phyloP scores from a whole-genome alignment of 2,888 invertebrate species.

The Globia sparganii region DNA sequence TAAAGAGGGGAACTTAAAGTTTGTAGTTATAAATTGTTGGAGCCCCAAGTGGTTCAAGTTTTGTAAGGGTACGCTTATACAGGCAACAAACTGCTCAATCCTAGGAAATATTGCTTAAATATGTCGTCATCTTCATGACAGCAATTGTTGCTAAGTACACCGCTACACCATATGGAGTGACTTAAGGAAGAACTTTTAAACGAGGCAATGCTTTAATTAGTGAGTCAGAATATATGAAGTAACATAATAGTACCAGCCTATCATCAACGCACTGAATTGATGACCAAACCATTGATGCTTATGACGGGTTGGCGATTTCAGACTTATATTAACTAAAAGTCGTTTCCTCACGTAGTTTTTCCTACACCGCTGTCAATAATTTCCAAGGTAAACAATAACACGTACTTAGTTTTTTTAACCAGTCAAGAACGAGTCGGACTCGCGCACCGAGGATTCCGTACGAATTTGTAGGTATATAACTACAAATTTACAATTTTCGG shows the following conservation, averaged over 20 bases:
- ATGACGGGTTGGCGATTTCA: background rate
- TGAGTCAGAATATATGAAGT: background rate
- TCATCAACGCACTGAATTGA: background rate
- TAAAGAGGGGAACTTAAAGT: slow-evolving; percentile 59
- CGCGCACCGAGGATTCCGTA: no score
- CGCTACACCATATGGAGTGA: background rate
- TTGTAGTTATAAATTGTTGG: slow-evolving; percentile 72
- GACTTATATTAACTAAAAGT: background rate
- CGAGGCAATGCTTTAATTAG: background rate
- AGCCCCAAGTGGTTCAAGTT: slow-evolving; percentile 59
- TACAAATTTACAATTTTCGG: no score
- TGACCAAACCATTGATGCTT: no score
- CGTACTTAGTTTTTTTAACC: no score
- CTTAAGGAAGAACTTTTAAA: background rate
- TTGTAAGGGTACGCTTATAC: slow-evolving; percentile 26
- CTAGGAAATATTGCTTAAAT: background rate
- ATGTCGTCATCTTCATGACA: background rate
- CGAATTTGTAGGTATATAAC: no score
- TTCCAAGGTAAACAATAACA: background rate
- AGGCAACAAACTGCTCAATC: background rate
- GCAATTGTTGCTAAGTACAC: background rate
- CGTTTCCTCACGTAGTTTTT: no score
- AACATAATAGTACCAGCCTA: background rate
- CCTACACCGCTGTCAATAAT: background rate
- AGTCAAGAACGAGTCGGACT: no score